phyloP scores from a whole-genome alignment of 2,888 invertebrate genomes.

The Tholera decimalis region DNA sequence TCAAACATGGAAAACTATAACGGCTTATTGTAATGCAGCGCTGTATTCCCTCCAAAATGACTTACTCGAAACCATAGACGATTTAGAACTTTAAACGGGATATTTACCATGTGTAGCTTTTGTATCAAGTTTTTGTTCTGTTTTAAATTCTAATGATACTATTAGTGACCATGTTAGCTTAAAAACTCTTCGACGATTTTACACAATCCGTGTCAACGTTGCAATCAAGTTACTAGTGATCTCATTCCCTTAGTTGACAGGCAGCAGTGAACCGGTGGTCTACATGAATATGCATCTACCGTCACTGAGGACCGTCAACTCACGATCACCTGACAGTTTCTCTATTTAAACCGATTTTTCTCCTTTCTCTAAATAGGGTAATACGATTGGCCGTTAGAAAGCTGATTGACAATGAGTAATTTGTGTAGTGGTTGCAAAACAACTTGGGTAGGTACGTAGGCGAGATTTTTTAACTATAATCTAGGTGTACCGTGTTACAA shows the following conservation, averaged over 20 bases:
- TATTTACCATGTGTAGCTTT: too few species aligned
- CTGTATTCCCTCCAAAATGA: too few species aligned
- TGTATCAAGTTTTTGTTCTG: too few species aligned
- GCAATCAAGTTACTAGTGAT: slow-evolving; percentile 56
- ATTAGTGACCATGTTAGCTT: too few species aligned
- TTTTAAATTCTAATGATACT: too few species aligned
- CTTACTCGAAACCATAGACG: too few species aligned
- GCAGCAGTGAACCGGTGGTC: slow-evolving; percentile 33
- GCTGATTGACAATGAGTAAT: slow-evolving; percentile 30
- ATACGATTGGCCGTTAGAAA: slow-evolving; percentile 46
- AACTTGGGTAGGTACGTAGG: background rate
- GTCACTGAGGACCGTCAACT: slow-evolving; percentile 24
- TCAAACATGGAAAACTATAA: too few species aligned
- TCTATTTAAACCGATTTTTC: slow-evolving; percentile 57
- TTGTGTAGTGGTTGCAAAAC: slow-evolving; percentile 1
- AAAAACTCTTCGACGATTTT: too few species aligned
- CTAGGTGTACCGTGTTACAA: too few species aligned
- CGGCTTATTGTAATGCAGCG: too few species aligned
- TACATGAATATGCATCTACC: slow-evolving; percentile 58
- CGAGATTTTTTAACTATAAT: too few species aligned
- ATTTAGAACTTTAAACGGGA: too few species aligned
- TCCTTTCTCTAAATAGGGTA: slow-evolving; percentile 63
- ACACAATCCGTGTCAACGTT: slow-evolving; percentile 42
- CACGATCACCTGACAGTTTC: slow-evolving; percentile 64
- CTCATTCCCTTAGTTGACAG: slow-evolving; percentile 57